phyloP scores from a whole-genome alignment of 1,140 invertebrate genomes.

The Phenacoccus solenopsis region DNA sequence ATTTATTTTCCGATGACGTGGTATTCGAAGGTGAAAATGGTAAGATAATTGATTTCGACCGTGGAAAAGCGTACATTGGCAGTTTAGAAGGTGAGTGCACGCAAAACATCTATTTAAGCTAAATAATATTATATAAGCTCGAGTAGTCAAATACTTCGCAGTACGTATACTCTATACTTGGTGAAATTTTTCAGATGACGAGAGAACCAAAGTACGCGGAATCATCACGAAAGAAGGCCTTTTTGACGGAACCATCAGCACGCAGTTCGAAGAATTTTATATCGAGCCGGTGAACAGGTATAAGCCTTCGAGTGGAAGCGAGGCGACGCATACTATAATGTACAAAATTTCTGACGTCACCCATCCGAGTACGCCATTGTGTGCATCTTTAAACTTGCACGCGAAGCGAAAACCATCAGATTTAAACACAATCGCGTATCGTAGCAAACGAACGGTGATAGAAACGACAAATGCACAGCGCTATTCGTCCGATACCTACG shows the following conservation, averaged over 20 bases:
- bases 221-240: constrained; percentile 72
- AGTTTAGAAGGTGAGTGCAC: constrained; percentile 54
- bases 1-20: constrained; percentile 62
- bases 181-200: constrained; percentile 55
- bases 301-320: constrained; percentile 28
- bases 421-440: not conserved
- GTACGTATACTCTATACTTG: no score
- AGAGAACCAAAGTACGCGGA: constrained; percentile 68
- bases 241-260: constrained; percentile 76
- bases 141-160: no score
- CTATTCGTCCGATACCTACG: no score
- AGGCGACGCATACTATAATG: constrained; percentile 63
- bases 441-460: not conserved
- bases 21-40: constrained; percentile 62
- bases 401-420: not conserved
- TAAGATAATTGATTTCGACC: constrained; percentile 52
- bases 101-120: no score
- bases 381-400: constrained; percentile 20
- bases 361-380: constrained; percentile 18
- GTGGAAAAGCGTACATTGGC: constrained; percentile 59
- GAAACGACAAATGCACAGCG: no score
- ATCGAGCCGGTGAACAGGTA: constrained; percentile 74
- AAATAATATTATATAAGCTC: no score
- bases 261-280: constrained; percentile 62
- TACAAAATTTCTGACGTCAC: constrained; percentile 69